phyloP scores from a whole-genome alignment of 2,797 vertebrate genomes.

The Hozukius guyotensis region DNA sequence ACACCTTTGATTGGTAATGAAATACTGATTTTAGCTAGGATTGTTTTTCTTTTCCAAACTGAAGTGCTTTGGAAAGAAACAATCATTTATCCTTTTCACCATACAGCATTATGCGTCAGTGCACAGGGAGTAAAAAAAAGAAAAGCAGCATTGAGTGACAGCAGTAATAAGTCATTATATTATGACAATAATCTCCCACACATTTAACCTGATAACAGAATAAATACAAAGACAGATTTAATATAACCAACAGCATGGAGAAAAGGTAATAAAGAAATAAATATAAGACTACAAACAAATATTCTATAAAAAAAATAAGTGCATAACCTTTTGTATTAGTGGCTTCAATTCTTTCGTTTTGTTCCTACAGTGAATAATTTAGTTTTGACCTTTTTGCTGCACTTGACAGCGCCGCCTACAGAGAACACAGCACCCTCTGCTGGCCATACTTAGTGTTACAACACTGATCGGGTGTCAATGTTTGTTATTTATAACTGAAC shows the following conservation, averaged over 20 bases:
- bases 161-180: background rate
- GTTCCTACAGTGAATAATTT: background rate
- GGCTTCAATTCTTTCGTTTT: background rate
- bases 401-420: background rate
- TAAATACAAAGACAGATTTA: background rate
- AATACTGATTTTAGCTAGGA: background rate
- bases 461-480: background rate
- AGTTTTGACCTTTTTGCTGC: background rate
- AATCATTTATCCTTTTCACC: background rate
- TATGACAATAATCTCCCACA: background rate
- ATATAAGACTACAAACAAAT: background rate
- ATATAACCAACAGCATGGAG: background rate
- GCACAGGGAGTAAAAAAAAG: background rate
- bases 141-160: background rate
- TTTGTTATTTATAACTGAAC: background rate
- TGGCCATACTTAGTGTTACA: conserved; percentile 3
- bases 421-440: conserved; percentile 7
- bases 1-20: conserved; percentile 11
- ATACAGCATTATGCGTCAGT: background rate
- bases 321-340: background rate
- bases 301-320: background rate
- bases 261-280: background rate
- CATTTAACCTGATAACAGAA: background rate
- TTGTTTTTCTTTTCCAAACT: background rate
- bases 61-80: conserved; percentile 15